Evolutionary conservation across 2,797 vertebrate genomes (phyloP).

Genomic region (Myotis planiceps): DNA sequence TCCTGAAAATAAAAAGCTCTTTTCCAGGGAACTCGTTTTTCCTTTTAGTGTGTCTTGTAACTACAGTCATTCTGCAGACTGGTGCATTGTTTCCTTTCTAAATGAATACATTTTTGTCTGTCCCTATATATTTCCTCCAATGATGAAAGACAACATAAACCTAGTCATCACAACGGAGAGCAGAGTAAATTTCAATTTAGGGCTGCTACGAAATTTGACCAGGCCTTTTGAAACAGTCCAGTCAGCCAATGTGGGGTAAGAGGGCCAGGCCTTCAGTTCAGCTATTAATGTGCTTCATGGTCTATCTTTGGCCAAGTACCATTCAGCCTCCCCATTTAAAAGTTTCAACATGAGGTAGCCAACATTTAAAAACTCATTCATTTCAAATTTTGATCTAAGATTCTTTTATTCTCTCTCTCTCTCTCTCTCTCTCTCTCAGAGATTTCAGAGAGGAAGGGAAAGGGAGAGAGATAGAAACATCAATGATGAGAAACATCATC

Average conservation of each 20-base stretch:
- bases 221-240: conserved; percentile 8
- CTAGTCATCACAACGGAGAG: background rate
- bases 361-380: conserved; percentile 1
- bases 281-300: background rate
- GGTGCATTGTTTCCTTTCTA: conserved; percentile 33
- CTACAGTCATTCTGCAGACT: conserved; percentile 11
- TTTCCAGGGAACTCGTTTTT: conserved; percentile 40
- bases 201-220: conserved; percentile 18
- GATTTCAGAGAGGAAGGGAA: too few relatives aligned
- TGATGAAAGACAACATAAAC: background rate
- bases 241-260: background rate
- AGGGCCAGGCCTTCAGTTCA: background rate
- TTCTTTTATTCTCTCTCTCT: background rate
- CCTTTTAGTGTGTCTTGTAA: background rate
- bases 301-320: background rate
- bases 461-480: too few relatives aligned
- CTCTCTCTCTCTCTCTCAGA: too few relatives aligned
- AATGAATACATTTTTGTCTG: conserved; percentile 30
- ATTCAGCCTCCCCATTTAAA: background rate
- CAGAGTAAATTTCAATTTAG: background rate
- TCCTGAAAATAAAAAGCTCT: conserved; percentile 64
- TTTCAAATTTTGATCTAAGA: conserved; percentile 22
- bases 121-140: background rate
- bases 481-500: too few relatives aligned
- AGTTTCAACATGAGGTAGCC: conserved; percentile 20